Evolutionary conservation across 2,797 vertebrate species (phyloP).

Genomic region (Setipinna tenuifilis): DNA sequence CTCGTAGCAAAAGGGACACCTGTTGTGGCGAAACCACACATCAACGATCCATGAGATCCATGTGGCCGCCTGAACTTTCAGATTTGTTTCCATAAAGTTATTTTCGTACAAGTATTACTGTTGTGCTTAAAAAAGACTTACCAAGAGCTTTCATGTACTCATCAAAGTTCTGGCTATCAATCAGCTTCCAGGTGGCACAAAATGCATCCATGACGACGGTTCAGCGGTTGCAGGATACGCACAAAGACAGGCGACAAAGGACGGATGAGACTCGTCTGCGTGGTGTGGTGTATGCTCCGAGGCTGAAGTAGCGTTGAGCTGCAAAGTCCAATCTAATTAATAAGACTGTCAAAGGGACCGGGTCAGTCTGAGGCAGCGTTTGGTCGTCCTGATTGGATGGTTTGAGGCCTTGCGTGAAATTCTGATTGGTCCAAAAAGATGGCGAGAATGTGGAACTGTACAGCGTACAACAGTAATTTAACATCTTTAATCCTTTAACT

Average conservation of each 20-base stretch:
- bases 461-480: constrained; percentile 39
- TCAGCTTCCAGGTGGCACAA: constrained; percentile 92
- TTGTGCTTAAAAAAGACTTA: constrained; percentile 63
- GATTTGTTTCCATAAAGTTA: background rate
- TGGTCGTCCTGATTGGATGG: constrained; percentile 61
- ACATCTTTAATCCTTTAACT: constrained; percentile 55
- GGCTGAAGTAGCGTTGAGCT: constrained; percentile 36
- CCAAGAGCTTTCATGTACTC: constrained; percentile 96
- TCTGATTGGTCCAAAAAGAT: constrained; percentile 60
- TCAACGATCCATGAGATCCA: background rate
- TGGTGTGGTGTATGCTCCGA: constrained; percentile 14
- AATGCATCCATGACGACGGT: constrained; percentile 89
- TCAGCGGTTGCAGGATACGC: constrained; percentile 14
- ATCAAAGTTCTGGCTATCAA: constrained; percentile 95
- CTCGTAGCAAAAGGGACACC: constrained; percentile 92
- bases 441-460: constrained; percentile 54
- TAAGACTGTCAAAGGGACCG: constrained; percentile 49
- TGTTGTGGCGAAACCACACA: constrained; percentile 55
- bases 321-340: constrained; percentile 55
- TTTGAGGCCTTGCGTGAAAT: background rate
- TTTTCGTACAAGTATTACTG: background rate
- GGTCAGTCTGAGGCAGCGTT: background rate
- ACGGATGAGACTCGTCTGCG: constrained; percentile 15
- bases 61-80: background rate
- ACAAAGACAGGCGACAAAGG: constrained; percentile 9